Evolutionary conservation across 2,113 vertebrate species (phyloP).

Genomic region (Psilopogon haemacephalus): DNA sequence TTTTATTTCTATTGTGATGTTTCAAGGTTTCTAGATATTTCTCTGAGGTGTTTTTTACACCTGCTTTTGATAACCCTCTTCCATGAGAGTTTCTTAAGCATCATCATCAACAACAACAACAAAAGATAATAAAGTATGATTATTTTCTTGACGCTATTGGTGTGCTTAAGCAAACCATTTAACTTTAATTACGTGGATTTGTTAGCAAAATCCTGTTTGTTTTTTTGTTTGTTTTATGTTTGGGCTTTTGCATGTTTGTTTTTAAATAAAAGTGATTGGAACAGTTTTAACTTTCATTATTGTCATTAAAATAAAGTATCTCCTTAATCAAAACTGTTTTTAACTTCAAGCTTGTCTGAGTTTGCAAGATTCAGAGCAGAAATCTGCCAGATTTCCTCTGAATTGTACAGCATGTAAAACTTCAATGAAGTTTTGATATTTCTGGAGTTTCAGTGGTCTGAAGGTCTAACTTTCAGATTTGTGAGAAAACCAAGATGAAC

Average conservation of each 20-base stretch:
- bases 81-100: background rate
- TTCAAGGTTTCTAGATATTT: background rate
- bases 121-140: background rate
- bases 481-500: background rate
- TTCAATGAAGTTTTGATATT: slow-evolving; percentile 5
- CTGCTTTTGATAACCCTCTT: background rate
- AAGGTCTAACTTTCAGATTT: background rate
- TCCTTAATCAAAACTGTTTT: background rate
- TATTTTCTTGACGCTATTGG: background rate
- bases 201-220: background rate
- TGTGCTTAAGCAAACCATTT: background rate
- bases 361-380: background rate
- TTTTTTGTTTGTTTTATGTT: background rate
- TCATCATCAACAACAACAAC: background rate
- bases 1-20: background rate
- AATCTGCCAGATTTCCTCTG: background rate
- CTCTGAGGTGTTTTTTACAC: background rate
- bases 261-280: background rate
- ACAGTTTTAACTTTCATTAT: background rate
- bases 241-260: too few relatives aligned
- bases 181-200: background rate
- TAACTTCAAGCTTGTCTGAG: background rate
- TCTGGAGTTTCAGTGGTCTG: background rate
- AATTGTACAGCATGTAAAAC: background rate
- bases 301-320: background rate